Conservation (phyloP, 2,113 vertebrate species). For the Ameiurus melas region DNA sequence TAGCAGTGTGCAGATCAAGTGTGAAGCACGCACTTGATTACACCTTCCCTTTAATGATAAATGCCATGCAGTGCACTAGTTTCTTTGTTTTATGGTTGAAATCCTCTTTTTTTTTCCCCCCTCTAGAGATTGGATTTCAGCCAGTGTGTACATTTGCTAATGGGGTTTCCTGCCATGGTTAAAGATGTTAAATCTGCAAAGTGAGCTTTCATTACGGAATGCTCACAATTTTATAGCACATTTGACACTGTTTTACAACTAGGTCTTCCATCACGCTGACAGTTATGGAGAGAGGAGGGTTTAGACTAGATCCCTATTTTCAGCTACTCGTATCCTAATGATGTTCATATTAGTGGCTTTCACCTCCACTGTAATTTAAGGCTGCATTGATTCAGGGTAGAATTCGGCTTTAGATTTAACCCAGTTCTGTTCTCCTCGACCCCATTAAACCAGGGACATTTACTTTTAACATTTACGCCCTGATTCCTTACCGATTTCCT, state of each 20-base stretch:
- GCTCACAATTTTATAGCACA: conserved; percentile 28
- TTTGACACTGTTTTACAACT: conserved; percentile 31
- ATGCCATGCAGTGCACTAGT: background rate
- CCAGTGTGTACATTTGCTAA: conserved; percentile 45
- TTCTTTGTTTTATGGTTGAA: conserved; percentile 33
- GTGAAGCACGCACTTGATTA: background rate
- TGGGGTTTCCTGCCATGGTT: conserved; percentile 3
- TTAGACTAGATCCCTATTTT: conserved; percentile 18
- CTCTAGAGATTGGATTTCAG: conserved; percentile 34
- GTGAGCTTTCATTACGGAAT: conserved; percentile 28
- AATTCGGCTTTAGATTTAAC: background rate
- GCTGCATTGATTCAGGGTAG: background rate
- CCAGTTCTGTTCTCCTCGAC: background rate
- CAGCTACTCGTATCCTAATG: conserved; percentile 23
- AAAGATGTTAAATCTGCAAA: conserved; percentile 19
- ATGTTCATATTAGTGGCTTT: conserved; percentile 19
- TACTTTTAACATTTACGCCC: background rate
- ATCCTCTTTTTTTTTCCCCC: background rate
- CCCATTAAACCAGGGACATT: background rate
- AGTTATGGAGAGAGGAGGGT: conserved; percentile 26
- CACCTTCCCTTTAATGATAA: conserved; percentile 23
- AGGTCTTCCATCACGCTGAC: conserved; percentile 30
- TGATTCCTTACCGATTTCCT: background rate
- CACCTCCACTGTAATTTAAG: background rate
- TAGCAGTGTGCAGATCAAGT: conserved; percentile 7